Evolutionary conservation across 2,888 invertebrate species (phyloP).

Genomic region (Hoplodrina ambigua): DNA sequence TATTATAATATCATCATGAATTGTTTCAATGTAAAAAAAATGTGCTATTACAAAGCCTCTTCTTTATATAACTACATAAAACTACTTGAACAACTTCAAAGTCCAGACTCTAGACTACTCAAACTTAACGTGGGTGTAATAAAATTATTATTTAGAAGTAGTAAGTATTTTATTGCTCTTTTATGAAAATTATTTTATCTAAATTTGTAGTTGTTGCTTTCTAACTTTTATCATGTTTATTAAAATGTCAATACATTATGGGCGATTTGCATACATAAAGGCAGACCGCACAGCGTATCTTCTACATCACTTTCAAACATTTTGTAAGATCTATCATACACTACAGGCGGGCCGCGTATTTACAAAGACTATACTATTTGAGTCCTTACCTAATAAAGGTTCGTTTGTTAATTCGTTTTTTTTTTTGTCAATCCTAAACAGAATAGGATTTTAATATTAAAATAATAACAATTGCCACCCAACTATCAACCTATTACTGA

Average conservation of each 20-base stretch:
- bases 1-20: background rate
- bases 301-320: too few species aligned
- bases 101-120: background rate
- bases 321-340: too few species aligned
- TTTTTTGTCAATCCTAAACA: too few species aligned
- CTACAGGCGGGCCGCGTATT: too few species aligned
- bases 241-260: background rate
- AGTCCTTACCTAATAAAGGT: too few species aligned
- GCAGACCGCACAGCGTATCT: too few species aligned
- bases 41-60: background rate
- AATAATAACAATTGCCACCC: too few species aligned
- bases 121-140: constrained; percentile 1
- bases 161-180: background rate
- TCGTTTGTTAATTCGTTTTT: too few species aligned
- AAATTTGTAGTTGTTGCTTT: constrained; percentile 6
- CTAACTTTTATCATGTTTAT: background rate
- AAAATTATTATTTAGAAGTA: background rate
- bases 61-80: background rate
- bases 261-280: background rate
- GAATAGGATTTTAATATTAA: too few species aligned
- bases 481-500: too few species aligned
- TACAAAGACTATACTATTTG: too few species aligned
- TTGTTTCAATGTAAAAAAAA: background rate
- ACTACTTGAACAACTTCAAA: too few species aligned
- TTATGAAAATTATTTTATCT: background rate